A percentile compares a stretch with the other conserved stretches of the same genome.
Conservation (phyloP, 2,888 invertebrate species). For the Ormia ochracea region DNA sequence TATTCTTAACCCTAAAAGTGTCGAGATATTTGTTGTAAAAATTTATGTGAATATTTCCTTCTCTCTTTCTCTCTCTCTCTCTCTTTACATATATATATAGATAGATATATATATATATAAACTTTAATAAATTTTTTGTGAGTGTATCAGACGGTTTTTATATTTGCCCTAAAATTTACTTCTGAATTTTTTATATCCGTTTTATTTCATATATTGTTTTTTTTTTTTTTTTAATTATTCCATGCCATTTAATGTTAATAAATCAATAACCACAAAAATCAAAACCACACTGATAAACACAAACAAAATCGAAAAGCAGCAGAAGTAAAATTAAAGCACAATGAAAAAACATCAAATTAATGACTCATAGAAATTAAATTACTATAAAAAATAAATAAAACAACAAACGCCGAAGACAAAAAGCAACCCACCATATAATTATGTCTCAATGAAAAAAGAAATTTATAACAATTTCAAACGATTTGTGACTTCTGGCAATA, state of each 20-base stretch:
- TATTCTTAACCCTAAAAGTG: no score
- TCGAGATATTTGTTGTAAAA: no score
- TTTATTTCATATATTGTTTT: neutral
- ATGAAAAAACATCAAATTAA: slow-evolving; percentile 36
- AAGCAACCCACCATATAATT: slow-evolving; percentile 10
- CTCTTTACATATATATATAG: no score
- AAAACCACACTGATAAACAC: slow-evolving; percentile 53
- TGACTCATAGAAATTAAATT: slow-evolving; percentile 56
- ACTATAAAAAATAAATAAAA: slow-evolving; percentile 45
- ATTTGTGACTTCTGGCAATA: neutral
- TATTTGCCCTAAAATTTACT: neutral
- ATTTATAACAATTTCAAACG: slow-evolving; percentile 8
- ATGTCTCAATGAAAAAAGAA: slow-evolving; percentile 2
- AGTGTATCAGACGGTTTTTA: slow-evolving; percentile 1
- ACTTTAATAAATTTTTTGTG: neutral
- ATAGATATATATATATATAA: neutral
- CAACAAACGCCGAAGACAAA: slow-evolving; percentile 36
- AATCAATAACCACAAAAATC: slow-evolving; percentile 58
- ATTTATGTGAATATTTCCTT: no score
- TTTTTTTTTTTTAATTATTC: slow-evolving; percentile 8
- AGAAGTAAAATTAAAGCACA: neutral
- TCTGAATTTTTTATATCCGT: no score
- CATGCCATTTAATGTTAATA: slow-evolving; percentile 35
- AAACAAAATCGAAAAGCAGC: neutral
- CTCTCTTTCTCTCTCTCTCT: no score